These are phyloP conservation scores for Leptopterna dolabrata DNA, from an alignment of 2,888 invertebrate species.

Conservation along the genomic window DNA sequence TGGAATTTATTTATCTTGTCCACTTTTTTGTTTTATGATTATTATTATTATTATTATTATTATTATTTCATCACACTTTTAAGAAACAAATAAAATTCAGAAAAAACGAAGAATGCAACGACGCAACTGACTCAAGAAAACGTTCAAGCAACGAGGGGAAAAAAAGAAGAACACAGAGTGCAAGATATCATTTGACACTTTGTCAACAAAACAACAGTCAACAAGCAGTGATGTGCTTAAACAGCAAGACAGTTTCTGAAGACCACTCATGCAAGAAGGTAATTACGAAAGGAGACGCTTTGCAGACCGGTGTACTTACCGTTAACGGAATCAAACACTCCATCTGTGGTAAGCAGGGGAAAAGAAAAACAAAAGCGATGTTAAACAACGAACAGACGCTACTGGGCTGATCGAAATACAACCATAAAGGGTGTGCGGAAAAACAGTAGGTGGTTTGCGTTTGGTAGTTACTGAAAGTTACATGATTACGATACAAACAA, in stretches of 20 bases:
- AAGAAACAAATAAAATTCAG: too few species aligned
- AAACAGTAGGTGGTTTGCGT: too few species aligned
- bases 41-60: too few species aligned
- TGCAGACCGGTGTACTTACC: constrained; percentile 49
- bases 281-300: constrained; percentile 10
- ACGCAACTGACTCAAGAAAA: background rate
- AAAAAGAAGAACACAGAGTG: background rate
- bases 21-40: too few species aligned
- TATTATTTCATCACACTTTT: too few species aligned
- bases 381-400: constrained; percentile 43
- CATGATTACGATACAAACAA: too few species aligned
- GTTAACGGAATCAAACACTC: constrained; percentile 43
- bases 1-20: too few species aligned
- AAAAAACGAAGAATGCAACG: background rate
- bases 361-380: constrained; percentile 47
- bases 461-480: too few species aligned
- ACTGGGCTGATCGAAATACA: background rate
- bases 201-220: background rate
- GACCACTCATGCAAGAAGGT: constrained; percentile 12
- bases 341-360: constrained; percentile 51
- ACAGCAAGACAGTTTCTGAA: background rate
- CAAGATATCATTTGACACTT: background rate
- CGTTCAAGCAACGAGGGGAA: background rate
- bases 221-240: background rate
- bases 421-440: background rate